Evolutionary conservation across 2,888 invertebrate genomes (phyloP).

Genomic region (Bembecia ichneumoniformis): DNA sequence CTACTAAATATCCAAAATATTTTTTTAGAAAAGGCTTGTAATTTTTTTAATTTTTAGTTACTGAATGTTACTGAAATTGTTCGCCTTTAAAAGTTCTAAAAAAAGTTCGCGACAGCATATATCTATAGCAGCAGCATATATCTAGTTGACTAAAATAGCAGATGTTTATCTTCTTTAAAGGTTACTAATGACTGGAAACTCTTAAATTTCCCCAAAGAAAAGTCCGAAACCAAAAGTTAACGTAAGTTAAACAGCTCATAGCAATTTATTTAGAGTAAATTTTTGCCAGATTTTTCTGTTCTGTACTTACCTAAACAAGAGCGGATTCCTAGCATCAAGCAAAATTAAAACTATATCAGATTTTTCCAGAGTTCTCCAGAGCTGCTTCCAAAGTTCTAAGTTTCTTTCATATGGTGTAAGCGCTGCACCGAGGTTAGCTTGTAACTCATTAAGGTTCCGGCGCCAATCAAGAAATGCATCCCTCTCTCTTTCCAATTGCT

Average conservation of each 20-base stretch:
- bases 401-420: conserved; percentile 98
- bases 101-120: no score
- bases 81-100: no score
- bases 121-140: no score
- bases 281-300: neutral
- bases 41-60: no score
- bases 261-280: no score
- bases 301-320: conserved; percentile 77
- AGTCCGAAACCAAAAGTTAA: no score
- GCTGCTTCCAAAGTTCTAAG: conserved; percentile 97
- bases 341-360: conserved; percentile 95
- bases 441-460: conserved; percentile 82
- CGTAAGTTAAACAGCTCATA: no score
- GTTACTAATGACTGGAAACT: neutral
- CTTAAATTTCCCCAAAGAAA: neutral
- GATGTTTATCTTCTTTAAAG: no score
- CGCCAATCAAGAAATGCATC: conserved; percentile 93
- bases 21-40: no score
- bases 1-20: no score
- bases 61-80: no score
- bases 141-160: no score
- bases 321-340: conserved; percentile 96
- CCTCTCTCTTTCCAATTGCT: conserved; percentile 84
- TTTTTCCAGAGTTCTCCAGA: conserved; percentile 98
- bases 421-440: conserved; percentile 82